Conservation (phyloP, 2,888 invertebrate species). For the Tachina grossa region DNA sequence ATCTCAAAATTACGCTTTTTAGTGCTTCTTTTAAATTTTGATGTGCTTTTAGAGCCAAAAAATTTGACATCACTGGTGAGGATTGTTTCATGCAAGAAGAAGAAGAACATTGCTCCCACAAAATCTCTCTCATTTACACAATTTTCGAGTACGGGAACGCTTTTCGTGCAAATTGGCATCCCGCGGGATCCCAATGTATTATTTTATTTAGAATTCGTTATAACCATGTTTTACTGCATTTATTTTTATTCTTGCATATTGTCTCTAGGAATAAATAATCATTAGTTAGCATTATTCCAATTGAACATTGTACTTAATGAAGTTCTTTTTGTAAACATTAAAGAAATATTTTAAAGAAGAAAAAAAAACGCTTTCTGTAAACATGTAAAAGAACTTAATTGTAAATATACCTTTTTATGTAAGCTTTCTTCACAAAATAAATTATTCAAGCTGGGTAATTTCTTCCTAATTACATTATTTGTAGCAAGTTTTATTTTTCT, state of each 20-base stretch:
- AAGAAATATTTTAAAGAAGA: constrained; percentile 8
- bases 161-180: too few species aligned
- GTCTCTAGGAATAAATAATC: constrained; percentile 34
- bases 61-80: too few species aligned
- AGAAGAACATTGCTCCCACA: too few species aligned
- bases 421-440: background rate
- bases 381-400: background rate
- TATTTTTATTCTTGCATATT: background rate
- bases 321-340: constrained; percentile 7
- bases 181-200: too few species aligned
- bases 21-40: too few species aligned
- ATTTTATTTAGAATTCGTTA: background rate
- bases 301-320: constrained; percentile 56
- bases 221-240: constrained; percentile 1
- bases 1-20: too few species aligned
- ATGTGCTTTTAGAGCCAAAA: too few species aligned
- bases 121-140: too few species aligned
- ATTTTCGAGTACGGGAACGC: too few species aligned
- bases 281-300: constrained; percentile 46
- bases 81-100: too few species aligned
- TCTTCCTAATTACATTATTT: background rate
- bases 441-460: background rate
- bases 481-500: background rate
- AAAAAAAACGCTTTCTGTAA: constrained; percentile 8
- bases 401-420: background rate